Evolutionary conservation across 2,888 invertebrate genomes (phyloP).

Genomic region (Sylvicola fuscatus): DNA sequence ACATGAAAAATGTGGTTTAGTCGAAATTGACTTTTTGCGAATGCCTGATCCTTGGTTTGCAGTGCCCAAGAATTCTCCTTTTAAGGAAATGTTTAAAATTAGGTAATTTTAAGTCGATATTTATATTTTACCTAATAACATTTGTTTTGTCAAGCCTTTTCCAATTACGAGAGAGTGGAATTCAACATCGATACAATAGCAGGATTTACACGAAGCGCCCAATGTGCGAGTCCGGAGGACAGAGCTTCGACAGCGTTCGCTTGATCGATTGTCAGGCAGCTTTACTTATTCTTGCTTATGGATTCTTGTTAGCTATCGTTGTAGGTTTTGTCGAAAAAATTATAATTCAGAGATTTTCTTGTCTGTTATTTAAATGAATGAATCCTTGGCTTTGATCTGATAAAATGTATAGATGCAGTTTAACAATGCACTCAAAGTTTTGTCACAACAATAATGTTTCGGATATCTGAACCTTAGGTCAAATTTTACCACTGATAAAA

Average conservation of each 20-base stretch:
- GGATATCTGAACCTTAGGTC: too few relatives aligned
- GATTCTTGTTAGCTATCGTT: constrained; percentile 4
- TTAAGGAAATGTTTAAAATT: constrained; percentile 21
- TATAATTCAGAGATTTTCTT: too few relatives aligned
- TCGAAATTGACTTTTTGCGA: constrained; percentile 15
- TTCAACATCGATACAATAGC: constrained; percentile 24
- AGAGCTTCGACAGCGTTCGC: constrained; percentile 28
- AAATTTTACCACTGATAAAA: too few relatives aligned
- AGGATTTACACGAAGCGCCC: constrained; percentile 29
- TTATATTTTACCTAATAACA: neutral
- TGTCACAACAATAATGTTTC: too few relatives aligned
- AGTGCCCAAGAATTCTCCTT: constrained; percentile 18
- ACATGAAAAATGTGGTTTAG: constrained; percentile 13
- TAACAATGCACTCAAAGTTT: too few relatives aligned
- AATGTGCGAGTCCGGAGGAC: constrained; percentile 21
- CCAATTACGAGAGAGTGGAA: constrained; percentile 27
- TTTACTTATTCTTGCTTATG: constrained; percentile 6
- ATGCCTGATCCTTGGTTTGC: constrained; percentile 18
- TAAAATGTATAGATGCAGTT: too few relatives aligned
- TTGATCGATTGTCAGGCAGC: constrained; percentile 24
- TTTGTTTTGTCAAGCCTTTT: constrained; percentile 1
- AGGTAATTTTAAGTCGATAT: constrained; percentile 13
- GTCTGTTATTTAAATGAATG: too few relatives aligned
- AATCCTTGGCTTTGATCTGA: too few relatives aligned
- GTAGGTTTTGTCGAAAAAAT: constrained; percentile 6